Conservation (phyloP, 2,113 vertebrate species). For the Alectura lathami region DNA sequence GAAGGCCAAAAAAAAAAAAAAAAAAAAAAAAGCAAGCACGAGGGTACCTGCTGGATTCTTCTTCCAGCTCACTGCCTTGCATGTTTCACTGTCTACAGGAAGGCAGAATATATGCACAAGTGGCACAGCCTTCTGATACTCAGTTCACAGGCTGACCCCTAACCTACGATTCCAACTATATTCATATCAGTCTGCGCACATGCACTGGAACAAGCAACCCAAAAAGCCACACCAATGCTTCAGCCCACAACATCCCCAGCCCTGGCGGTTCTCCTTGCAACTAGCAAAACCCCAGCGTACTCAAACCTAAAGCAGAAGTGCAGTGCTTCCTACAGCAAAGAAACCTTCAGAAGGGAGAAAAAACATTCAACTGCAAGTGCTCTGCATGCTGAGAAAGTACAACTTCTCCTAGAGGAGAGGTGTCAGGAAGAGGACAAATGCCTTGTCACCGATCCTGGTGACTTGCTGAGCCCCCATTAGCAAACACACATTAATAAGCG, state of each 20-base stretch:
- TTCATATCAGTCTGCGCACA: background rate
- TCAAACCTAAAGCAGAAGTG: background rate
- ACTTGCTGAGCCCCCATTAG: background rate
- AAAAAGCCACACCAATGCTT: background rate
- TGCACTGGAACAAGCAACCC: background rate
- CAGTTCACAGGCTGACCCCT: background rate
- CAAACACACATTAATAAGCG: fast-evolving
- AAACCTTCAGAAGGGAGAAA: background rate
- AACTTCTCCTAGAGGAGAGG: background rate
- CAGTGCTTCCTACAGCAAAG: fast-evolving
- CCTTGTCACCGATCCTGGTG: fast-evolving
- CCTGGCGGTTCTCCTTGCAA: background rate
- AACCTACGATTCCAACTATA: background rate
- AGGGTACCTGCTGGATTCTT: background rate
- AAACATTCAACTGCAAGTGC: background rate
- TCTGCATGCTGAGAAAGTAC: background rate
- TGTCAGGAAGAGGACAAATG: background rate
- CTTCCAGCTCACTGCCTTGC: background rate
- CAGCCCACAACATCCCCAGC: background rate
- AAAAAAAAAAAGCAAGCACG: background rate
- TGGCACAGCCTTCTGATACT: fast-evolving
- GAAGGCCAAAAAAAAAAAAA: background rate
- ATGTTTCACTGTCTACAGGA: fast-evolving
- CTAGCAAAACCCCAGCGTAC: background rate
- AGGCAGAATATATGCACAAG: fast-evolving